Conservation (phyloP, 2,797 vertebrate genomes). For the Falco novaeseelandiae region DNA sequence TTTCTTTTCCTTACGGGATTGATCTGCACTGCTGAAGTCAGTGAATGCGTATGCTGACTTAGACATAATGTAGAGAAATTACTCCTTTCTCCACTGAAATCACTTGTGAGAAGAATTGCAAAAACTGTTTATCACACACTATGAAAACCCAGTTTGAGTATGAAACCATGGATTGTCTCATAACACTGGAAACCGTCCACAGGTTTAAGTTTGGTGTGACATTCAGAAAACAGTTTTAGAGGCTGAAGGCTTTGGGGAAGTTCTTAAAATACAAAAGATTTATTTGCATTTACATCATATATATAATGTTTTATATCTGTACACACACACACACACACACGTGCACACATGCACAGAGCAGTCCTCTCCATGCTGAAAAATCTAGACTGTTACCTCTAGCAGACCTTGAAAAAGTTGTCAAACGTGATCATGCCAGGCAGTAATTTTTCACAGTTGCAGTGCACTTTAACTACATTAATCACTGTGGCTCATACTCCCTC, state of each 20-base stretch:
- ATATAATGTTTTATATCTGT: neutral
- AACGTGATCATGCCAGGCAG: neutral
- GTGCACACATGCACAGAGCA: neutral
- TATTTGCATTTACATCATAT: neutral
- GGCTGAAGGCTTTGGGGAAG: neutral
- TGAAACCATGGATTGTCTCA: neutral
- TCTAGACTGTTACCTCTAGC: neutral
- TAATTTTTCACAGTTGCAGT: neutral
- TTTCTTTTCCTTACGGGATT: neutral
- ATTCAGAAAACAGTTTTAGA: neutral
- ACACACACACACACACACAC: neutral
- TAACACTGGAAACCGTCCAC: neutral
- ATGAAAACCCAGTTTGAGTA: neutral
- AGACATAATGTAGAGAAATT: neutral
- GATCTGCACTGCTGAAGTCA: neutral
- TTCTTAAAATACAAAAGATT: neutral
- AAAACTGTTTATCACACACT: neutral
- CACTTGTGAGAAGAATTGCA: neutral
- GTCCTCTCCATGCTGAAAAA: neutral
- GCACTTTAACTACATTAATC: neutral
- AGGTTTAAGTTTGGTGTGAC: neutral
- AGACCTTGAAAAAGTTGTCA: neutral
- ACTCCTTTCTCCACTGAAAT: constrained; percentile 4
- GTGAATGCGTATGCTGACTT: neutral
- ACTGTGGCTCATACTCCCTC: neutral